phyloP scores from a whole-genome alignment of 2,888 invertebrate genomes.

The Drosophila parthenogenetica region DNA sequence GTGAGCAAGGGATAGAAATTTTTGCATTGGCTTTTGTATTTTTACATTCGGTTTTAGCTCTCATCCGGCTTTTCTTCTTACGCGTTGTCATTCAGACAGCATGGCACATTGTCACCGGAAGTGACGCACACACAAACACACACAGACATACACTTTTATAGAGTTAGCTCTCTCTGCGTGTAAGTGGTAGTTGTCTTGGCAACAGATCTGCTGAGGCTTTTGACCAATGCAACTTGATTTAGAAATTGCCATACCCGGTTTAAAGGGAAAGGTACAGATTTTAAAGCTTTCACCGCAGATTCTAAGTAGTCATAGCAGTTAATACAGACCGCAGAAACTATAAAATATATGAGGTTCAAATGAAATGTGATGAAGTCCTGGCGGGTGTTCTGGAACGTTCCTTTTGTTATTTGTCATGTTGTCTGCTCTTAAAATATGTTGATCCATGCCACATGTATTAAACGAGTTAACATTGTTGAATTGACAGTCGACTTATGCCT shows the following conservation, averaged over 20 bases:
- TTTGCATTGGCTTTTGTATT: slow-evolving; percentile 49
- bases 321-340: too few species aligned
- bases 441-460: background rate
- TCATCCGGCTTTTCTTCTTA: slow-evolving; percentile 69
- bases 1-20: slow-evolving; percentile 22
- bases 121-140: slow-evolving; percentile 52
- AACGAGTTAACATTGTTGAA: background rate
- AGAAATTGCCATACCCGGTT: too few species aligned
- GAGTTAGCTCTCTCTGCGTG: slow-evolving; percentile 13
- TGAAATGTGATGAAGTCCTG: too few species aligned
- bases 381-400: background rate
- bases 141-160: slow-evolving; percentile 24
- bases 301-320: too few species aligned
- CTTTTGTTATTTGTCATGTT: slow-evolving; percentile 6
- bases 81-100: slow-evolving; percentile 64
- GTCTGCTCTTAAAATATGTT: too few species aligned
- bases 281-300: too few species aligned
- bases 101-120: slow-evolving; percentile 80
- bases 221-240: background rate
- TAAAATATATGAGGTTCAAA: too few species aligned
- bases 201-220: slow-evolving; percentile 49
- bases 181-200: slow-evolving; percentile 71
- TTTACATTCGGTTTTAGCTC: slow-evolving; percentile 46
- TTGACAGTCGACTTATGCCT: background rate
- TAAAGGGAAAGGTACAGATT: too few species aligned